A percentile compares a stretch with the other conserved stretches of the same genome.
Evolutionary conservation across 1,140 invertebrate genomes (phyloP).

Genomic region (Drosophila malerkotliana): DNA sequence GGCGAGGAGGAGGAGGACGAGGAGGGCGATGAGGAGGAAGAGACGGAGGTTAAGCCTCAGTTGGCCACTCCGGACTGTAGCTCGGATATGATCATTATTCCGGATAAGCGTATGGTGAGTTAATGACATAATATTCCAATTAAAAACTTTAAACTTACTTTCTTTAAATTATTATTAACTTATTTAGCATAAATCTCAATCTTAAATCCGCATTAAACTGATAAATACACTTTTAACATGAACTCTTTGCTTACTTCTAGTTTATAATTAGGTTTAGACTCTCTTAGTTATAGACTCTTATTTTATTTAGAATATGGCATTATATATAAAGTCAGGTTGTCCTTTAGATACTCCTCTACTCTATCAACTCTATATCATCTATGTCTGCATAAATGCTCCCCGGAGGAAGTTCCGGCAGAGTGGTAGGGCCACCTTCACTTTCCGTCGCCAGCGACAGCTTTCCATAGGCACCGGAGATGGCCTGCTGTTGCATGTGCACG

Average conservation of each 20-base stretch:
- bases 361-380: conserved; percentile 78
- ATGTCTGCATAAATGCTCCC: conserved; percentile 74
- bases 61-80: conserved; percentile 66
- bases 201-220: too few species aligned
- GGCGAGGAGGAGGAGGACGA: conserved; percentile 47
- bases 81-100: conserved; percentile 68
- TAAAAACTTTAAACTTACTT: too few species aligned
- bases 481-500: conserved; percentile 79
- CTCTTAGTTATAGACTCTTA: too few species aligned
- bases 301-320: conserved; percentile 18
- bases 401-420: conserved; percentile 44
- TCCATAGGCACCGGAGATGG: conserved; percentile 63
- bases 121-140: too few species aligned
- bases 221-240: too few species aligned
- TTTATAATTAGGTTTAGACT: too few species aligned
- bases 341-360: conserved; percentile 44
- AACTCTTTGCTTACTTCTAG: too few species aligned
- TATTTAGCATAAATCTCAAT: too few species aligned
- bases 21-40: conserved; percentile 46
- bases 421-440: neutral
- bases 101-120: conserved; percentile 73
- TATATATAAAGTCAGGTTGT: conserved; percentile 2
- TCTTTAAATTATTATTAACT: too few species aligned
- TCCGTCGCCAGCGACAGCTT: conserved; percentile 54
- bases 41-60: conserved; percentile 60